Base-by-base conservation (phyloP, 2,797 vertebrate genomes). In the Antrozous pallidus region DNA sequence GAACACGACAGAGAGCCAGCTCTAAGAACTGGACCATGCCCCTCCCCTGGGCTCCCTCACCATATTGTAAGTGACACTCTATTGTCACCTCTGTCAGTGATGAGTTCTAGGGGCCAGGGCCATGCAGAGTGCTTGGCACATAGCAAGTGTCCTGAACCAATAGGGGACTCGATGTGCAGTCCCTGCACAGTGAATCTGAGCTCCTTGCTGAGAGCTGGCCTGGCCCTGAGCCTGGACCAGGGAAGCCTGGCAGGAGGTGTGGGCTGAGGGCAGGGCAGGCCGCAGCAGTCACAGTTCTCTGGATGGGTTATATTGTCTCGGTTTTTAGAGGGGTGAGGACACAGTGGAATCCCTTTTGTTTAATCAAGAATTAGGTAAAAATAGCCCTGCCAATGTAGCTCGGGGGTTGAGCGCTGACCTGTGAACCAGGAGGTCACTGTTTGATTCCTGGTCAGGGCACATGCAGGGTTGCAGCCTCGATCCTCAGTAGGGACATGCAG, bases 51-150 rank as follows among this genome's bases (percentile, higher is more conserved):
- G 56, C 47, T 56, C 9, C 61, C 12, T 69, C 20, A 26, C 49
- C 16, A 0, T 0, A 16, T 13, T 11, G 26, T 24, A 42, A 33
- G 22, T 28, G 47, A 0, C 3, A 4, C 7, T 61, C 31, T 51
- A 0, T 5, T 3, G 54, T 67, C 20, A 56, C 49, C 22, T 12
- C 65, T 63, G 70, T 0, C 9, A 11, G 4, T 3, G 5, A 8
- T 16, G 58, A 54, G 70, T 36, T 31, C 65, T 13, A 5, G 33
- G 42, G 5, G 6, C 70, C 18, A 24, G 69, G 24, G 0, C 73
- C 38, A 0, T 6, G 5, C 28, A 40, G 69, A 12, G 8, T 26
- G 47, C 54, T 45, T 4, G 6, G 22, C 40, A 51, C 12, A 1
- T 2, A 58, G 36, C 17, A 22, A 45, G 58, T n/a, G 56, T 33